Evolutionary conservation across 64 coral and sea anemone genomes (phyloP).

Genomic region (Dendrophyllia cribrosa): DNA sequence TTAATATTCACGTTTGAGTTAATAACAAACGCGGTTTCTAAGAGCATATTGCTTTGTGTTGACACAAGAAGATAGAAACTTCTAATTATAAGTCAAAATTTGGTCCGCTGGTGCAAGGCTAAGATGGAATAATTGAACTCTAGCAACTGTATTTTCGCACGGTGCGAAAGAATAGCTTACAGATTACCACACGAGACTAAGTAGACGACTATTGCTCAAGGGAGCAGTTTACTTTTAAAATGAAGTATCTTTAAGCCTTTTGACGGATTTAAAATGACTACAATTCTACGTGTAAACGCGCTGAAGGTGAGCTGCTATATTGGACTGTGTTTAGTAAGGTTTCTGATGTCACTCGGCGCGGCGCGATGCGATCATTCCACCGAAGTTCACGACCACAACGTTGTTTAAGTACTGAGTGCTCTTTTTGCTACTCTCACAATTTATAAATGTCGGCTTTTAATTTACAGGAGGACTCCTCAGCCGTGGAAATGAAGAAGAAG

Average conservation of each 20-base stretch:
- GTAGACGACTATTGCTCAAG: background rate
- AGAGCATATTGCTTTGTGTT: constrained; percentile 18
- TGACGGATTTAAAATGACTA: constrained; percentile 14
- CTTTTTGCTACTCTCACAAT: background rate
- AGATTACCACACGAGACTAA: background rate
- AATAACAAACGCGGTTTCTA: constrained; percentile 29
- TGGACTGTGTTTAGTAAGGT: background rate
- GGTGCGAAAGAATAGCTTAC: background rate
- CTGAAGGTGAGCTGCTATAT: constrained; percentile 5
- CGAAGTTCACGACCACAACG: too few relatives aligned
- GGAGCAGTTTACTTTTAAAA: background rate
- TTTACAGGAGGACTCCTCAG: constrained; percentile 13
- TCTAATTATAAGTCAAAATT: background rate
- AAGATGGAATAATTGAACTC: constrained; percentile 5
- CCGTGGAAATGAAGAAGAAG: constrained; percentile 49
- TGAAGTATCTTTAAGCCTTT: background rate
- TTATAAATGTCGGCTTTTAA: background rate
- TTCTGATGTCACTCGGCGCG: background rate
- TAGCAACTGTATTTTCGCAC: background rate
- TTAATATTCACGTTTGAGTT: constrained; percentile 40
- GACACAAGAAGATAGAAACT: constrained; percentile 30
- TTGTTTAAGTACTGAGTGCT: background rate
- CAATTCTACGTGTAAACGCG: constrained; percentile 6
- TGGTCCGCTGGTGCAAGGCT: background rate
- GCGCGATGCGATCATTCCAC: background rate